Conservation (phyloP, 2,797 vertebrate genomes). For the Pipistrellus nathusii region DNA sequence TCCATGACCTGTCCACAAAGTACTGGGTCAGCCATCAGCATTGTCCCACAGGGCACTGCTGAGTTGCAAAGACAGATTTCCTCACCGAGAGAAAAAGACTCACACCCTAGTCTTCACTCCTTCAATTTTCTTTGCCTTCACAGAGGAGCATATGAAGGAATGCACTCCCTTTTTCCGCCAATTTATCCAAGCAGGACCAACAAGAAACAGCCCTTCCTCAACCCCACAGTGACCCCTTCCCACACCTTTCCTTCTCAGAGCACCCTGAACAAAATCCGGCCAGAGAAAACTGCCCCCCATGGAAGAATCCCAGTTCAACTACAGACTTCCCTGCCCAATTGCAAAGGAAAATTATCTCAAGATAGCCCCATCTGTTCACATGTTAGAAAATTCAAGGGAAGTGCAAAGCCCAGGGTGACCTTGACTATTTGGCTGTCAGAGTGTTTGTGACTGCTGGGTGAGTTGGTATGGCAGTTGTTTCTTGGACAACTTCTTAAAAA, state of each 20-base stretch:
- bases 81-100: conserved; percentile 6
- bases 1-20: conserved; percentile 46
- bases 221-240: neutral
- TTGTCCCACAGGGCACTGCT: neutral
- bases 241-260: neutral
- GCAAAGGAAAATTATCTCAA: neutral
- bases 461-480: neutral
- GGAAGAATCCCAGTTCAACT: neutral
- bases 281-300: neutral
- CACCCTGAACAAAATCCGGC: neutral
- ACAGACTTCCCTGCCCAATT: neutral
- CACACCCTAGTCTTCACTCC: neutral
- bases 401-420: neutral
- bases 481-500: neutral
- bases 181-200: neutral
- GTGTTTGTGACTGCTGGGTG: neutral
- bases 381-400: neutral
- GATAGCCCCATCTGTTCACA: neutral
- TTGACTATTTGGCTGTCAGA: neutral
- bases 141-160: neutral
- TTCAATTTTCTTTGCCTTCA: neutral
- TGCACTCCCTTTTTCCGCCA: neutral
- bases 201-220: neutral
- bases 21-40: neutral
- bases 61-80: conserved; percentile 51